phyloP scores from a whole-genome alignment of 2,113 vertebrate species.

The Melanerpes aurifrons region DNA sequence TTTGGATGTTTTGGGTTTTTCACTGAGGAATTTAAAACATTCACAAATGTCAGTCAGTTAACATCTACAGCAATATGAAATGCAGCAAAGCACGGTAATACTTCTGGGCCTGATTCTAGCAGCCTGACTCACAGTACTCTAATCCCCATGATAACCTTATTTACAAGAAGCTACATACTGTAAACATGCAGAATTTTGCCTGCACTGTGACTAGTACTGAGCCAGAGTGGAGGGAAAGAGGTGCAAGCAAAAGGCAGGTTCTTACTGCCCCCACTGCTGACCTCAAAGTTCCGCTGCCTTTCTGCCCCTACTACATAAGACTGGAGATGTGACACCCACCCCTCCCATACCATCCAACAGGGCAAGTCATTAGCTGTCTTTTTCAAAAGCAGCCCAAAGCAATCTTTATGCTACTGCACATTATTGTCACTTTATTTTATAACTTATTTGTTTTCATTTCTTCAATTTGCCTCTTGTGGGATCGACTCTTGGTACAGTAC shows the following conservation, averaged over 20 bases:
- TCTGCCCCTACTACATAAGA: not conserved
- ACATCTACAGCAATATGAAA: not conserved
- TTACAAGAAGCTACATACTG: not conserved
- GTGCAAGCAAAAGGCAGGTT: not conserved
- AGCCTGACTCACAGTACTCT: not conserved
- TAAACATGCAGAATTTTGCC: not conserved
- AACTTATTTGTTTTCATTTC: conserved; percentile 70
- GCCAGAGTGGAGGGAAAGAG: not conserved
- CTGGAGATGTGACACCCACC: not conserved
- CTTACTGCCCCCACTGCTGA: rapidly evolving
- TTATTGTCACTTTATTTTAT: conserved; percentile 66
- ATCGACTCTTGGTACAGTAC: conserved; percentile 24
- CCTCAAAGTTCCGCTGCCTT: not conserved
- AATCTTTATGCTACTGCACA: conserved; percentile 56
- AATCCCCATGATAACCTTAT: not conserved
- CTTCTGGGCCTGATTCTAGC: not conserved
- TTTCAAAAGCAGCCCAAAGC: conserved; percentile 58
- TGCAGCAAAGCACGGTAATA: not conserved
- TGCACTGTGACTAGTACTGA: too few relatives aligned
- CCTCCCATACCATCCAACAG: not conserved
- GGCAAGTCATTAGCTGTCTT: conserved; percentile 24
- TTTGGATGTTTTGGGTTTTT: not conserved
- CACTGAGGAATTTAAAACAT: not conserved
- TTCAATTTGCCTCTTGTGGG: conserved; percentile 60
- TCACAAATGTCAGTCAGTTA: not conserved